Evolutionary conservation across 1,140 invertebrate species (phyloP).

Genomic region (Tribolium castaneum): DNA sequence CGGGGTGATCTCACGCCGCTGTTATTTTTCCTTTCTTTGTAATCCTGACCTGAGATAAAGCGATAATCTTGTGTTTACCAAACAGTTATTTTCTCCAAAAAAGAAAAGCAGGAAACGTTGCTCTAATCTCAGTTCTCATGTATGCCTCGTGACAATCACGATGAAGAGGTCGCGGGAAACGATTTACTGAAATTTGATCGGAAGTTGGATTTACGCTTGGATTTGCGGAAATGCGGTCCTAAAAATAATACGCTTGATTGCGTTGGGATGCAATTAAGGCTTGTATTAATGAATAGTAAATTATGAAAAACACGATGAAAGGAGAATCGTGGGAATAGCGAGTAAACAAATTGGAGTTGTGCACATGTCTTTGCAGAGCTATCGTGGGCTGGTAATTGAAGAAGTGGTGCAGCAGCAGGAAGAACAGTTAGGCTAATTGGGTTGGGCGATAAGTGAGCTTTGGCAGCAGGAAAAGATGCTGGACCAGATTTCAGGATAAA

Average conservation of each 20-base stretch:
- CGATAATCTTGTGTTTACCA: not conserved
- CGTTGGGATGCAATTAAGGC: not conserved
- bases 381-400: not conserved
- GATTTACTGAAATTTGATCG: not conserved
- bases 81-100: not conserved
- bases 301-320: not conserved
- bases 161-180: not conserved
- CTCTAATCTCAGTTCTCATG: not conserved
- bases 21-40: not conserved
- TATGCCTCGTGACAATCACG: not conserved
- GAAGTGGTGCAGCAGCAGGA: not conserved
- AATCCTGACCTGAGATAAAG: not conserved
- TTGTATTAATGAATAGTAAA: not conserved
- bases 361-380: not conserved
- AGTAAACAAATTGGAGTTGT: not conserved
- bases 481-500: too few species aligned
- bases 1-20: not conserved
- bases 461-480: too few species aligned
- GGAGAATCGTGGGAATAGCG: not conserved
- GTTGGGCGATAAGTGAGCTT: not conserved
- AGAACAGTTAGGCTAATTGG: not conserved
- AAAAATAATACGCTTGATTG: not conserved
- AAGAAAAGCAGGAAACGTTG: not conserved
- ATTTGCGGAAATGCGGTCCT: not conserved
- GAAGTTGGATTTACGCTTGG: not conserved